A percentile compares a stretch with the other conserved stretches of the same genome.
These are phyloP conservation scores for Phrynocephalus versicolor DNA, from an alignment of 2,113 vertebrate genomes.

Conservation along the genomic window DNA sequence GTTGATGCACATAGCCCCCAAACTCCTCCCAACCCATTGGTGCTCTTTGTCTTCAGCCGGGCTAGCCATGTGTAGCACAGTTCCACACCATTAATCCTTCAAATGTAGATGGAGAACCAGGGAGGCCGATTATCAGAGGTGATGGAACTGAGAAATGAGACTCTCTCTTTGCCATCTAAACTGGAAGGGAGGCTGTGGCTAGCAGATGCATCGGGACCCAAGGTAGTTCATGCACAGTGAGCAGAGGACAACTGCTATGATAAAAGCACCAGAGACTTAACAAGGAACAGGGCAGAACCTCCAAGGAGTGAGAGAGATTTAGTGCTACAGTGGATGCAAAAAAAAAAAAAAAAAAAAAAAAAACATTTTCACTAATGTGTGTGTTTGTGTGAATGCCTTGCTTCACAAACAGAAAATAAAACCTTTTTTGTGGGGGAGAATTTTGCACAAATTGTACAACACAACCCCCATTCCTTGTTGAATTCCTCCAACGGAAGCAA, in stretches of 20 bases:
- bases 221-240: too few relatives aligned
- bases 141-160: neutral
- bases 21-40: neutral
- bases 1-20: conserved; percentile 17
- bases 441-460: too few relatives aligned
- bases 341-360: too few relatives aligned
- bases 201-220: neutral
- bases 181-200: rapidly evolving
- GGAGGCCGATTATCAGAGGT: conserved; percentile 7
- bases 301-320: neutral
- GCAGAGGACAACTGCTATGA: too few relatives aligned
- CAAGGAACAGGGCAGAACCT: neutral
- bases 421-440: too few relatives aligned
- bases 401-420: too few relatives aligned
- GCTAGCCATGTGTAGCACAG: neutral
- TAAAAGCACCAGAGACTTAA: too few relatives aligned
- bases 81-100: conserved; percentile 9
- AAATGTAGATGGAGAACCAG: neutral
- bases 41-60: neutral
- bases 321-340: neutral
- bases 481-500: too few relatives aligned
- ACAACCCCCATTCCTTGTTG: too few relatives aligned
- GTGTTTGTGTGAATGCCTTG: too few relatives aligned
- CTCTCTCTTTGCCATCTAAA: too few relatives aligned
- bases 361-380: too few relatives aligned